A percentile compares a stretch with the other conserved stretches of the same genome.
These are phyloP conservation scores for Sitobion miscanthi DNA, from an alignment of 1,140 invertebrate species.

Conservation along the genomic window DNA sequence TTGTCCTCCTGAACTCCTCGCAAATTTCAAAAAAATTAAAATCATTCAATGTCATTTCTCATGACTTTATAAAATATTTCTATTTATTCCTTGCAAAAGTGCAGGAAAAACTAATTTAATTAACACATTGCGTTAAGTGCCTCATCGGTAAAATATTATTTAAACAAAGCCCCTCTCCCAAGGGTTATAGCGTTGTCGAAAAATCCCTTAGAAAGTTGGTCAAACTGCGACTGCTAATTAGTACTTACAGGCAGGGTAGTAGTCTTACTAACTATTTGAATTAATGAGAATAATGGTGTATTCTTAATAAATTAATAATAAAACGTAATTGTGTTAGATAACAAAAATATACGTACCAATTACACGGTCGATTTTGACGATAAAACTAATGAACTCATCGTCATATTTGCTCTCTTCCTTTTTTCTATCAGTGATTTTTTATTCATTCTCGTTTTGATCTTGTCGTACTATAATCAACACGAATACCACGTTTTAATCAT, in stretches of 20 bases:
- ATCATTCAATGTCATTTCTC: too few relatives aligned
- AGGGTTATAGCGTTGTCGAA: too few relatives aligned
- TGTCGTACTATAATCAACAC: not conserved
- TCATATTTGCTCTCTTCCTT: not conserved
- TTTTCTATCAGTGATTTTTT: not conserved
- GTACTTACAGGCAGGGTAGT: too few relatives aligned
- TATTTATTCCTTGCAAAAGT: too few relatives aligned
- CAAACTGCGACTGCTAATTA: not conserved
- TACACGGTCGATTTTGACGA: constrained; percentile 4
- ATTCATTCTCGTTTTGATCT: constrained; percentile 29
- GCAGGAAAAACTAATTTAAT: too few relatives aligned
- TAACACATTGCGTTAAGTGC: too few relatives aligned
- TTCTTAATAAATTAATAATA: not conserved
- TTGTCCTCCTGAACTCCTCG: too few relatives aligned
- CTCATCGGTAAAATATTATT: too few relatives aligned
- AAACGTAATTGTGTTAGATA: not conserved
- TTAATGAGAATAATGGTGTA: not conserved
- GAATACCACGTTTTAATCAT: not conserved
- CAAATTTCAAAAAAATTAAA: not conserved
- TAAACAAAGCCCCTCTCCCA: too few relatives aligned
- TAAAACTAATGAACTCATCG: not conserved
- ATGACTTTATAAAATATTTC: too few relatives aligned
- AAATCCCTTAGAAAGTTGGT: too few relatives aligned
- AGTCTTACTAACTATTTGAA: not conserved
- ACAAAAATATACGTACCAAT: constrained; percentile 1